Percentiles rank a stretch among this genome's conserved stretches.
phyloP scores from a whole-genome alignment of 2,113 vertebrate species.

The Potamarius usumacintae region DNA sequence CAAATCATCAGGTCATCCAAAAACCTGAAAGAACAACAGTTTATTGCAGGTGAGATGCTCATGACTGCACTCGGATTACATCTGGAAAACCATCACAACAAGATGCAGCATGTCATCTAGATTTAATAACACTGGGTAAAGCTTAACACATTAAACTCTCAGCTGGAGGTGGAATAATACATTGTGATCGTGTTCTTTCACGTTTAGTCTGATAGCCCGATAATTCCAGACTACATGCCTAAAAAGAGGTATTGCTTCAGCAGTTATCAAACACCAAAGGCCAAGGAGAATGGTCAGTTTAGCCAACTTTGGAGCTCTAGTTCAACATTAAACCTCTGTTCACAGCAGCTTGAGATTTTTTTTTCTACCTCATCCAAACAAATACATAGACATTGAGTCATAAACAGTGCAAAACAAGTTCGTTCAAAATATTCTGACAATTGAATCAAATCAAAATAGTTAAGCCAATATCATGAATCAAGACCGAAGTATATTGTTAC shows the following conservation, averaged over 20 bases:
- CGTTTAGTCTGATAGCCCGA: not conserved
- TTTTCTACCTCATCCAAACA: no score
- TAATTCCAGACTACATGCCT: not conserved
- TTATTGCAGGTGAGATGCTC: not conserved
- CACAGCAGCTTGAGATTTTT: no score
- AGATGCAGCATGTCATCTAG: not conserved
- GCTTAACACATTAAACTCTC: not conserved
- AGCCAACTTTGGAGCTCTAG: not conserved
- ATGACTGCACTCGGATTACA: not conserved
- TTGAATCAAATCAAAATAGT: not conserved
- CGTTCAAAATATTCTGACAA: not conserved
- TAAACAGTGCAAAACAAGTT: not conserved
- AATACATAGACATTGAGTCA: no score
- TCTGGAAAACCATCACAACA: not conserved
- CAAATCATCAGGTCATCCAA: not conserved
- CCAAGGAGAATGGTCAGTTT: not conserved
- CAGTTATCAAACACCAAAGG: not conserved
- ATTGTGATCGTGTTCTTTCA: not conserved
- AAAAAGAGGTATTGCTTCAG: not conserved
- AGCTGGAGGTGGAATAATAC: not conserved
- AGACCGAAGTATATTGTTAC: not conserved
- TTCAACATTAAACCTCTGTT: no score
- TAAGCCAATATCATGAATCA: not conserved
- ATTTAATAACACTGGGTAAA: not conserved
- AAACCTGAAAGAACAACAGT: not conserved